phyloP scores from a whole-genome alignment of 2,797 vertebrate species.

The Enteromius radiatus region DNA sequence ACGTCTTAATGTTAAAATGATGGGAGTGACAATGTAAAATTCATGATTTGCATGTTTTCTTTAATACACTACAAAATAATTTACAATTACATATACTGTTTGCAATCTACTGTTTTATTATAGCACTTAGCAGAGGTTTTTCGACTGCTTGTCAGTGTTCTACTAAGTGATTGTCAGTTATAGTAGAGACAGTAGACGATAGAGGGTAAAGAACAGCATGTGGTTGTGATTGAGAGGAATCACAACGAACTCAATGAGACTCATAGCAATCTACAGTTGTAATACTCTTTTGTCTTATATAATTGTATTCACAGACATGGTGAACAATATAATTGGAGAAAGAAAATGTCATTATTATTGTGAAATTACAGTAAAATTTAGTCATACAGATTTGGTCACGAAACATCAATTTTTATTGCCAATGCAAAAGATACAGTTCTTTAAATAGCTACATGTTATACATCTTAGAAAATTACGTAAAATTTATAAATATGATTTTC shows the following conservation, averaged over 20 bases:
- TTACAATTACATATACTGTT: background rate
- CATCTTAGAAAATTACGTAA: too few relatives aligned
- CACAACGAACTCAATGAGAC: background rate
- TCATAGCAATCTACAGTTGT: background rate
- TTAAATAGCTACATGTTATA: background rate
- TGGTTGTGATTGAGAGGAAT: background rate
- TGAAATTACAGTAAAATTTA: too few relatives aligned
- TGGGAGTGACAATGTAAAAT: background rate
- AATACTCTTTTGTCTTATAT: background rate
- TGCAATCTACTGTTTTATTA: constrained; percentile 2
- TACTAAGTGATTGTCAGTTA: background rate
- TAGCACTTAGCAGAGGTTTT: background rate
- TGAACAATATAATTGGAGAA: background rate
- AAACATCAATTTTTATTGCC: background rate
- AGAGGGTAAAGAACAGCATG: background rate
- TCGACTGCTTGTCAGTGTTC: background rate
- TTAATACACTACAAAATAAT: background rate
- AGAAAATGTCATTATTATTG: too few relatives aligned
- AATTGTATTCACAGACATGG: background rate
- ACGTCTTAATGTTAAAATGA: background rate
- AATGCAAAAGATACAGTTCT: background rate
- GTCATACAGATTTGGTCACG: background rate
- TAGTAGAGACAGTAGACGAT: background rate
- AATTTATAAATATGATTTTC: background rate
- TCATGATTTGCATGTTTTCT: background rate